Base-by-base conservation (phyloP, 2,888 invertebrate species). In the Ctenicera cuprea region DNA sequence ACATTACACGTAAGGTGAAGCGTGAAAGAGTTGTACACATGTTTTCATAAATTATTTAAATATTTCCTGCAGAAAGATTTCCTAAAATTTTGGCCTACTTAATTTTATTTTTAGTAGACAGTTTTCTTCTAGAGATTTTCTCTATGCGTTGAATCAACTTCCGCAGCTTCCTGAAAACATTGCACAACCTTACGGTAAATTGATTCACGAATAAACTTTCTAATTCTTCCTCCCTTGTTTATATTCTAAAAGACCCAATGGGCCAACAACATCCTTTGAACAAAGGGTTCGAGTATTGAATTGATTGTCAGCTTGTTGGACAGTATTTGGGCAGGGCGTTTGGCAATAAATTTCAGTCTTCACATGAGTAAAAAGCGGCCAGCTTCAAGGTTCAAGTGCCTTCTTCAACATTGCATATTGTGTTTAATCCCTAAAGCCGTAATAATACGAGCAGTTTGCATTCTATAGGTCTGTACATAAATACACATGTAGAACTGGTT, bases 401-500 rank as follows among this genome's bases (percentile, higher is more conserved):
- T 62, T 18, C 41, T 16, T 38, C 3, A 12, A 54, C 5, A 33
- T 54, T 12, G 43, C 43, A 8, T 14, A 14, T 16, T 30, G 62
- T 14, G 14, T 14, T 62, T 62, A 62, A 62, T 62, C 41, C 62
- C 62, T n/a, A 22, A 3, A 20, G 11, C 30, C 8, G 11, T 33
- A 52, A 62, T 16, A 50, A 70, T 70, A 57, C 30, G 37, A 52
- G 43, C 43, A 20, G 54, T 62, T 69, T 62, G 38, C 41, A 50
- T 52, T 61, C 20, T 62, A 61, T 61, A 43, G 43, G 62, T 68
- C 14, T 61, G 22, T 50, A 50, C 20, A 22, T 50, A 50, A 16
- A 59, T 62, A 62, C 41, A 61, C 69, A 69, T 69, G 69, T 69
- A 67, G 26, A 68, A 38, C 64, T 48, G 73, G 54, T 68, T 68